phyloP scores from a whole-genome alignment of 2,888 invertebrate species.

The Nomada goodeniana region DNA sequence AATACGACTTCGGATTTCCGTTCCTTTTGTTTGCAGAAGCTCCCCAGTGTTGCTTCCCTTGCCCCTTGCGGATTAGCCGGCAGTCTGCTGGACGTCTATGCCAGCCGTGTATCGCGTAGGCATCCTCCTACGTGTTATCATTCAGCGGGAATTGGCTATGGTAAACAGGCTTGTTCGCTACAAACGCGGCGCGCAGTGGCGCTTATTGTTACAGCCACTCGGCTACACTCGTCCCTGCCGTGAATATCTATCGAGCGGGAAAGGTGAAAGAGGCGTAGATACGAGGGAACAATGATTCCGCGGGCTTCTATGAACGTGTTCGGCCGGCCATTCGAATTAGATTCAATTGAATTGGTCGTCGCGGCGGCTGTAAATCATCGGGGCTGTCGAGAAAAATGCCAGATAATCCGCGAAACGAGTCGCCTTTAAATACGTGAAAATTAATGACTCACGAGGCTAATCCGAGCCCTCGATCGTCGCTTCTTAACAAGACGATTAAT shows the following conservation, averaged over 20 bases:
- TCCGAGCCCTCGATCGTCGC: slow-evolving; percentile 6
- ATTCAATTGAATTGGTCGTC: slow-evolving; percentile 45
- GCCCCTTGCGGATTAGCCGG: slow-evolving; percentile 41
- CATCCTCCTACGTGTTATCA: slow-evolving; percentile 64
- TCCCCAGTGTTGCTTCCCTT: slow-evolving; percentile 1
- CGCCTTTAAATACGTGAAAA: slow-evolving; percentile 39
- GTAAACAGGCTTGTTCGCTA: slow-evolving; percentile 31
- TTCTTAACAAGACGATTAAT: slow-evolving; percentile 50
- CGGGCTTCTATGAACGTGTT: slow-evolving; percentile 20
- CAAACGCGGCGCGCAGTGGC: slow-evolving; percentile 51
- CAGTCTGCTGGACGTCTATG: slow-evolving; percentile 60
- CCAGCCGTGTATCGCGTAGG: slow-evolving; percentile 46
- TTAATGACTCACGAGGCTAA: slow-evolving; percentile 40
- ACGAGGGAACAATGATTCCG: slow-evolving; percentile 29
- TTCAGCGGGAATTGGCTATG: slow-evolving; percentile 56
- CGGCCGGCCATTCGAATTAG: slow-evolving; percentile 42
- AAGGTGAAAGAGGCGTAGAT: slow-evolving; percentile 25
- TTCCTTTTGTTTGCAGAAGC: slow-evolving; percentile 49
- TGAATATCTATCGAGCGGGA: slow-evolving; percentile 38
- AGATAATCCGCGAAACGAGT: slow-evolving; percentile 32
- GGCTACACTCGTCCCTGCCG: slow-evolving; percentile 25
- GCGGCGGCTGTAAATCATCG: slow-evolving; percentile 43
- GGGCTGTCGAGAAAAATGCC: background rate
- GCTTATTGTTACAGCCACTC: slow-evolving; percentile 54
- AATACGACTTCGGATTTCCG: slow-evolving; percentile 25